Percentiles rank a stretch among this genome's conserved stretches.
These are phyloP conservation scores for Spatula versicolor DNA, from an alignment of 2,797 vertebrate species.

Conservation along the genomic window DNA sequence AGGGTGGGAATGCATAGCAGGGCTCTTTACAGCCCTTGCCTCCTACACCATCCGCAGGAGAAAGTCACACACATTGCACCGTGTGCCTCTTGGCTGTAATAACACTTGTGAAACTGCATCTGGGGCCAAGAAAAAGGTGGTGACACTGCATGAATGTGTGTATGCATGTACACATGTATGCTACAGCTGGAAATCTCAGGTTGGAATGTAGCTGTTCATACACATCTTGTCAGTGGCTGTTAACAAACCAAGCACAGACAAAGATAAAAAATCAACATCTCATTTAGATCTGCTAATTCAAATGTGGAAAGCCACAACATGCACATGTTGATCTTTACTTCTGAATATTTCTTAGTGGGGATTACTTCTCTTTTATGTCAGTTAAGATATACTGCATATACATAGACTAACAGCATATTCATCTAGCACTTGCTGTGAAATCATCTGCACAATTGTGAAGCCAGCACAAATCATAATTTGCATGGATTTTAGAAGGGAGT, in stretches of 20 bases:
- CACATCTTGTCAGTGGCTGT: neutral
- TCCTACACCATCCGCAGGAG: neutral
- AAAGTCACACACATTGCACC: accelerated
- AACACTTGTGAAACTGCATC: neutral
- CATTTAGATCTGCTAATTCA: neutral
- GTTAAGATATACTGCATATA: neutral
- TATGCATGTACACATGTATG: accelerated
- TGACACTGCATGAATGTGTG: neutral
- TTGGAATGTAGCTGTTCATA: neutral
- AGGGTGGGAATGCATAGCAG: neutral
- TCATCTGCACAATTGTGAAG: neutral
- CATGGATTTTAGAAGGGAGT: neutral
- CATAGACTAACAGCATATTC: neutral
- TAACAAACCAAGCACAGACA: neutral
- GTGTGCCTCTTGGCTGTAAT: neutral
- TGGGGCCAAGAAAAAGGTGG: neutral
- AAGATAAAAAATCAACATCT: neutral
- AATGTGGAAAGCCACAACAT: neutral
- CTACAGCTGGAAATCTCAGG: neutral
- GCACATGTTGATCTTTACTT: neutral
- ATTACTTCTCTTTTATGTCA: neutral
- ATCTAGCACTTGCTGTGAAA: neutral
- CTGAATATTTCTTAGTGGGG: neutral
- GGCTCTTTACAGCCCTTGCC: neutral
- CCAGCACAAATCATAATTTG: neutral